Conservation (phyloP, 2,797 vertebrate species). For the Sebastes taczanowskii region DNA sequence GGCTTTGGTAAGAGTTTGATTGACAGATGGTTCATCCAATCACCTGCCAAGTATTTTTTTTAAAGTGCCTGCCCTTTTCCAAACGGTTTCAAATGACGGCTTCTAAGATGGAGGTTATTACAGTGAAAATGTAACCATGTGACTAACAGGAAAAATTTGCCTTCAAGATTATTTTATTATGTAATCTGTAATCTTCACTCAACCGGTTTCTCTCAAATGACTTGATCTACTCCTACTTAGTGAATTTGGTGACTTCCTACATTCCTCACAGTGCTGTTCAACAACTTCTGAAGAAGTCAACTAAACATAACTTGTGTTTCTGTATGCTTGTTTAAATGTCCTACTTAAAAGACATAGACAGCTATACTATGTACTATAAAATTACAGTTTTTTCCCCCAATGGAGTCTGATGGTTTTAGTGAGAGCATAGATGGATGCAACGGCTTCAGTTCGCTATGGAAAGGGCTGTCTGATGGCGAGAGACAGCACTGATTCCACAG, state of each 20-base stretch:
- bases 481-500: too few relatives aligned
- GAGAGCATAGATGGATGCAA: too few relatives aligned
- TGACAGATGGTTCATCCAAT: too few relatives aligned
- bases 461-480: too few relatives aligned
- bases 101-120: neutral
- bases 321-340: neutral
- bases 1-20: too few relatives aligned
- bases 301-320: neutral
- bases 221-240: neutral
- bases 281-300: neutral
- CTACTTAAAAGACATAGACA: neutral
- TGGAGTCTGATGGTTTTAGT: too few relatives aligned
- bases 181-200: neutral
- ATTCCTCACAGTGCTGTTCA: neutral
- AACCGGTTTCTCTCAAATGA: neutral
- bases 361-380: too few relatives aligned
- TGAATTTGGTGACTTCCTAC: neutral
- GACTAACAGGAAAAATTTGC: neutral
- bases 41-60: too few relatives aligned
- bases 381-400: too few relatives aligned
- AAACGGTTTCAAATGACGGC: too few relatives aligned
- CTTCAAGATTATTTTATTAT: neutral
- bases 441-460: too few relatives aligned
- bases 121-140: neutral
- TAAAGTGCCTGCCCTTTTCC: too few relatives aligned